Conservation (phyloP, 2,797 vertebrate species). For the Neoniphon sammara region DNA sequence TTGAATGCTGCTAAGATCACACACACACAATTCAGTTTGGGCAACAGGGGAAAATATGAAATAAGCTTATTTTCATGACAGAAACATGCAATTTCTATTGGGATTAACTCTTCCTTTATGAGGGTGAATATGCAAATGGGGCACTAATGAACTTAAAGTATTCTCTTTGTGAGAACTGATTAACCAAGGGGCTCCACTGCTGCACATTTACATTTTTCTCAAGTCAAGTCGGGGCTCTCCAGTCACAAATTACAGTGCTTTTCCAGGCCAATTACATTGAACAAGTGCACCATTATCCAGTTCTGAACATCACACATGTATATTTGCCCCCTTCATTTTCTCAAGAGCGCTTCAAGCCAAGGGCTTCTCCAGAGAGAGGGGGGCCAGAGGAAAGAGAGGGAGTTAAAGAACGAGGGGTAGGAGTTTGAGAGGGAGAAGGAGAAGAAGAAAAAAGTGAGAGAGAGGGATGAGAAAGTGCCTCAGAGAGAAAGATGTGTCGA, state of each 20-base stretch:
- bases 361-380: conserved; percentile 68
- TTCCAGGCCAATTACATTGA: conserved; percentile 84
- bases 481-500: conserved; percentile 43
- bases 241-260: conserved; percentile 84
- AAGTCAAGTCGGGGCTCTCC: conserved; percentile 81
- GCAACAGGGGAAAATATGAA: conserved; percentile 51
- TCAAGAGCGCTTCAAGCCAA: conserved; percentile 81
- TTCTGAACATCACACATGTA: conserved; percentile 85
- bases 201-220: conserved; percentile 83
- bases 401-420: conserved; percentile 53
- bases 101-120: conserved; percentile 79
- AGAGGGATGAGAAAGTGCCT: conserved; percentile 46
- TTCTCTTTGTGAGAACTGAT: conserved; percentile 84
- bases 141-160: conserved; percentile 83
- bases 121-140: conserved; percentile 79
- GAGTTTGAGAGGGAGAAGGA: conserved; percentile 45
- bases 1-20: conserved; percentile 45
- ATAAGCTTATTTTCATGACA: conserved; percentile 67
- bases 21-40: conserved; percentile 41
- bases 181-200: conserved; percentile 81
- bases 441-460: conserved; percentile 29
- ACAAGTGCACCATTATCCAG: conserved; percentile 84
- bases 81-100: conserved; percentile 77
- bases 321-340: conserved; percentile 84
- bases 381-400: conserved; percentile 63